Conservation (phyloP, 2,113 vertebrate genomes). For the Laterallus jamaicensis region DNA sequence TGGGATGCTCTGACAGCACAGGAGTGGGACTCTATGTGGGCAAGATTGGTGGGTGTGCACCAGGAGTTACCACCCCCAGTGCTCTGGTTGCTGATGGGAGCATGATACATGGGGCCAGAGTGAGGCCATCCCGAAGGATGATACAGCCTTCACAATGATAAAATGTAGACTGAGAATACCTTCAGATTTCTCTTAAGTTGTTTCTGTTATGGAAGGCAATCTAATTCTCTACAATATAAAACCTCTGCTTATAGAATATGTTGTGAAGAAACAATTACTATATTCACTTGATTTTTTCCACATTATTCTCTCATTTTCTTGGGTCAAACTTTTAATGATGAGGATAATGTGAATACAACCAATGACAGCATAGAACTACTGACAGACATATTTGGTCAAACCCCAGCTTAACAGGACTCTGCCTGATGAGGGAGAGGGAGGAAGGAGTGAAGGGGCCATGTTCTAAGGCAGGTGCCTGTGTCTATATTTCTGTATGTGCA, state of each 20-base stretch:
- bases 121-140: neutral
- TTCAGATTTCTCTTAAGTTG: neutral
- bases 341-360: neutral
- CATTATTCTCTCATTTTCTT: neutral
- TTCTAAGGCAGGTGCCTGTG: neutral
- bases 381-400: neutral
- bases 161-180: neutral
- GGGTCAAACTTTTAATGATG: neutral
- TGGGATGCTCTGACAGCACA: accelerated
- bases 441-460: neutral
- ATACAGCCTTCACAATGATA: neutral
- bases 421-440: neutral
- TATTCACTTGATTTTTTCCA: neutral
- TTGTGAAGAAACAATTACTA: neutral
- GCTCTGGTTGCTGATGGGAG: neutral
- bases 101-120: neutral
- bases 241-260: neutral
- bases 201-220: neutral
- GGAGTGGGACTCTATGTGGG: neutral
- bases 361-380: neutral
- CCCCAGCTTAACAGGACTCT: neutral
- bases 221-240: neutral
- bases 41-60: accelerated
- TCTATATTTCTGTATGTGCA: neutral
- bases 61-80: accelerated